Evolutionary conservation across 2,888 invertebrate genomes (phyloP).

Genomic region (Callyntrura sp.): DNA sequence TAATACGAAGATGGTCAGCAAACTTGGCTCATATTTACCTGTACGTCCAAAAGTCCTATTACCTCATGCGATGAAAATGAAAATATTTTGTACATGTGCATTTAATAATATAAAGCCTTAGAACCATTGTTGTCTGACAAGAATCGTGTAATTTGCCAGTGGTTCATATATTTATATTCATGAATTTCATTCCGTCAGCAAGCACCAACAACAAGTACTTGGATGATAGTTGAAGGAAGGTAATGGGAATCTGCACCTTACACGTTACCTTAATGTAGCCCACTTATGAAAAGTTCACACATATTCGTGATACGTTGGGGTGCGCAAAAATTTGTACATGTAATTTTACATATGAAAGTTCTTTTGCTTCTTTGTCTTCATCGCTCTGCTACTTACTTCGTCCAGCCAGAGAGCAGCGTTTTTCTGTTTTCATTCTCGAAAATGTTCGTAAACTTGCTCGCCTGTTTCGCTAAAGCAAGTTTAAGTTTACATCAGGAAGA

Average conservation of each 20-base stretch:
- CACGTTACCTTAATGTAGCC: conserved; percentile 19
- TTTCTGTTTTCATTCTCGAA: conserved; percentile 12
- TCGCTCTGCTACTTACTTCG: neutral
- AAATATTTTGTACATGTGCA: conserved; percentile 7
- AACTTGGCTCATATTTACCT: neutral
- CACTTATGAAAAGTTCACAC: conserved; percentile 57
- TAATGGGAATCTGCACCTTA: conserved; percentile 66
- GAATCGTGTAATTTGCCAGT: conserved; percentile 61
- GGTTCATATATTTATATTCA: conserved; percentile 14
- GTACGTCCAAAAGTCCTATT: neutral
- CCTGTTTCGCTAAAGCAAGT: neutral
- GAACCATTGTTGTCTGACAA: conserved; percentile 36
- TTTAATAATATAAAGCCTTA: conserved; percentile 9
- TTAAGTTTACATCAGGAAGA: conserved; percentile 15
- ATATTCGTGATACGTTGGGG: conserved; percentile 44
- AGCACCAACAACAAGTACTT: conserved; percentile 10
- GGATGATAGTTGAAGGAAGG: conserved; percentile 53
- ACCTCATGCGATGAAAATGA: conserved; percentile 4
- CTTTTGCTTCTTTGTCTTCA: neutral
- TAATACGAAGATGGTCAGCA: conserved; percentile 22
- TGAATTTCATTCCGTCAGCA: conserved; percentile 28
- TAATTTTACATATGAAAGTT: neutral
- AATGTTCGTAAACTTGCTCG: conserved; percentile 2
- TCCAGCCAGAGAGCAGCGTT: neutral
- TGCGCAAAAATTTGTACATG: neutral